A percentile compares a stretch with the other conserved stretches of the same genome.
Conservation (phyloP, 2,113 vertebrate genomes). For the Aramus guarauna region DNA sequence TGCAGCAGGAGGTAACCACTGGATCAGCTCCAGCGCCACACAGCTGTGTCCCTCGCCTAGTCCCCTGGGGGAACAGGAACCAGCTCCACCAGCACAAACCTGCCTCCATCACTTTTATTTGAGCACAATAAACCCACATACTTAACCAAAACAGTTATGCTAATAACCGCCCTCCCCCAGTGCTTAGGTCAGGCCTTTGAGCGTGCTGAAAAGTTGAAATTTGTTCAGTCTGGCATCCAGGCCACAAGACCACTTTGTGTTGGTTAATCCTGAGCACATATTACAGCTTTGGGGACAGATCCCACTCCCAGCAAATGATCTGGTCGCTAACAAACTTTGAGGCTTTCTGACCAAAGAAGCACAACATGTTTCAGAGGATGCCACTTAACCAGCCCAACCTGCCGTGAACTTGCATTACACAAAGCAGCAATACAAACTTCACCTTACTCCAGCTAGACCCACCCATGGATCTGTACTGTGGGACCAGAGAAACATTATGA, state of each 20-base stretch:
- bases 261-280: neutral
- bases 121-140: no score
- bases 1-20: no score
- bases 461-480: neutral
- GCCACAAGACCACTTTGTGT: neutral
- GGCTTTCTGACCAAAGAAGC: neutral
- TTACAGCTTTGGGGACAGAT: neutral
- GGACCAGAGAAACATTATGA: neutral
- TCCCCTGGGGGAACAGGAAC: no score
- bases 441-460: neutral
- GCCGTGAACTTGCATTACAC: fast-evolving
- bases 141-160: no score
- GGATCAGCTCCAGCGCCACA: no score
- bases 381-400: neutral
- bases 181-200: no score
- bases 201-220: no score
- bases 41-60: no score
- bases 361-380: fast-evolving
- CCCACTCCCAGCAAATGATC: neutral
- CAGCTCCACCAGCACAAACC: no score
- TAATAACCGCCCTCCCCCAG: no score
- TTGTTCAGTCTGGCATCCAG: neutral
- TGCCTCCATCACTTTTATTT: no score
- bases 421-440: neutral
- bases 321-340: neutral